Percentiles rank a stretch among this genome's conserved stretches.
phyloP scores from a whole-genome alignment of 2,113 vertebrate species.

The Vimba vimba region DNA sequence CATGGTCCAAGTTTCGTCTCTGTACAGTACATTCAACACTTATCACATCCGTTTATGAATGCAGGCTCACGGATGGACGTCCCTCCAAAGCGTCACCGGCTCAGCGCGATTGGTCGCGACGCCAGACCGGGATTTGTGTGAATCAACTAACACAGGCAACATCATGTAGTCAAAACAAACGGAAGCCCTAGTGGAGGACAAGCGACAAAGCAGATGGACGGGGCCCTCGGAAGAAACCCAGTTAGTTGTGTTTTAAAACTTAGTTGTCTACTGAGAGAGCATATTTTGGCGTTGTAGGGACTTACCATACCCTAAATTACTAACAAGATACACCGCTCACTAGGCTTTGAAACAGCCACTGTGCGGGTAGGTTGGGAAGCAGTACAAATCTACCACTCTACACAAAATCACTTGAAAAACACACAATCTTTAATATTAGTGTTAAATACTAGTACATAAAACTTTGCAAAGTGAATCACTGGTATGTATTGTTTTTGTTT shows the following conservation, averaged over 20 bases:
- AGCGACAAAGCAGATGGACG: conserved; percentile 25
- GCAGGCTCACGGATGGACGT: conserved; percentile 67
- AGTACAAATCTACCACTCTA: background rate
- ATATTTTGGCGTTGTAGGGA: background rate
- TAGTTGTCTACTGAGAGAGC: background rate
- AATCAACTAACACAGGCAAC: conserved; percentile 48
- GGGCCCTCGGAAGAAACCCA: background rate
- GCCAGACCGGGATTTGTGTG: conserved; percentile 54
- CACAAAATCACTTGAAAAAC: background rate
- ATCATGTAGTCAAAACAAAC: conserved; percentile 52
- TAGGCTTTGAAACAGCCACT: background rate
- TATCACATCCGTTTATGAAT: conserved; percentile 80
- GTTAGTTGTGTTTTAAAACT: background rate
- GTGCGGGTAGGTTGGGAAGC: background rate
- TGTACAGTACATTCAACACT: conserved; percentile 74
- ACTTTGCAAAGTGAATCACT: background rate
- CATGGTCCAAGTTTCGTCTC: conserved; percentile 76
- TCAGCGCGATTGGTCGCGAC: conserved; percentile 42
- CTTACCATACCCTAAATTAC: background rate
- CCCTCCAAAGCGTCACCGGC: conserved; percentile 69
- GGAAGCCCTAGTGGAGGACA: conserved; percentile 39
- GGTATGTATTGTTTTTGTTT: background rate
- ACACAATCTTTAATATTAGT: background rate
- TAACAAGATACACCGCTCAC: background rate
- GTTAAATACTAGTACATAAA: background rate